phyloP scores from a whole-genome alignment of 2,797 vertebrate genomes.

The Cercopithecus mitis region DNA sequence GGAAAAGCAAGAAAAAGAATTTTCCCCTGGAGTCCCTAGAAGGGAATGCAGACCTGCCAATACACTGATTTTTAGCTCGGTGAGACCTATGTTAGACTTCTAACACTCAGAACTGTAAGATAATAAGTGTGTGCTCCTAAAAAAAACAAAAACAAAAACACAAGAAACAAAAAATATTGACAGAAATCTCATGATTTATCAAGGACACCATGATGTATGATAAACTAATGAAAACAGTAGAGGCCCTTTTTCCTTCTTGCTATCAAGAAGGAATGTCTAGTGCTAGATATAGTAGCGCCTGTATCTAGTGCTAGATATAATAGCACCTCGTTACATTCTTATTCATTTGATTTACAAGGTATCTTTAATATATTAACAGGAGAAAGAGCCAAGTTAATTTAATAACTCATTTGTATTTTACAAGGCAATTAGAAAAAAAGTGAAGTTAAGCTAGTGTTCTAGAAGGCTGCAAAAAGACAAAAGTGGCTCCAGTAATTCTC shows the following conservation, averaged over 20 bases:
- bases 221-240: background rate
- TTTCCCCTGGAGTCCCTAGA: background rate
- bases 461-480: background rate
- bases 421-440: conserved; percentile 27
- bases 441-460: background rate
- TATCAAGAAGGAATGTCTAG: too few species aligned
- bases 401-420: conserved; percentile 53
- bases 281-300: background rate
- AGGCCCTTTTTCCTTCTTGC: background rate
- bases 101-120: background rate
- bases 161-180: background rate
- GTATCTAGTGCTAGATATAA: background rate
- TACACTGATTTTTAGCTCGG: background rate
- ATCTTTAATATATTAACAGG: background rate
- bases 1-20: background rate
- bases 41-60: background rate
- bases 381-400: conserved; percentile 1
- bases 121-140: background rate
- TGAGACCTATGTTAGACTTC: background rate
- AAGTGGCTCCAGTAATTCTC: background rate
- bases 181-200: background rate
- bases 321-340: background rate
- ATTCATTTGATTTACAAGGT: background rate
- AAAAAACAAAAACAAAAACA: background rate
- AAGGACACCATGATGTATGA: background rate